Percentiles rank a stretch among this genome's conserved stretches.
Conservation (phyloP, 2,888 invertebrate genomes). For the Cephus rjabovi region DNA sequence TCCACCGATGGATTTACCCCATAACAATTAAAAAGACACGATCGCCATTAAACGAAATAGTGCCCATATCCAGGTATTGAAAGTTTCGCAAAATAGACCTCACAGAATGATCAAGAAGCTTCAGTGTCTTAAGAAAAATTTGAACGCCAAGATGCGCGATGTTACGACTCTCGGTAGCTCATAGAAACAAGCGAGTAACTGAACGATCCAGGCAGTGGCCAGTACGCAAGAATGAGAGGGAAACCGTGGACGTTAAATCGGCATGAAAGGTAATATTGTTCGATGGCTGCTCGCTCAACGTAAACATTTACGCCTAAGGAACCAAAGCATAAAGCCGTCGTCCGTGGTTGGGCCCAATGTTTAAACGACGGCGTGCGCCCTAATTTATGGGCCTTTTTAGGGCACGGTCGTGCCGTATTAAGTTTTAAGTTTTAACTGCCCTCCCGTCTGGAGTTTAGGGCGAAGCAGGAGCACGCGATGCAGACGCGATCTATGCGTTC, state of each 20-base stretch:
- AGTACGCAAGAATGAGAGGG: background rate
- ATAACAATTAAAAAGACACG: background rate
- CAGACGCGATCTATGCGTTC: background rate
- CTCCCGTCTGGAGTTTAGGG: slow-evolving; percentile 13
- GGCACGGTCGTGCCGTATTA: slow-evolving; percentile 27
- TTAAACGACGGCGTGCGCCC: slow-evolving; percentile 30
- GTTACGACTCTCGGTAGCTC: background rate
- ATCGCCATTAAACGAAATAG: background rate
- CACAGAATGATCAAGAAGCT: background rate
- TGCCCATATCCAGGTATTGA: too few species aligned
- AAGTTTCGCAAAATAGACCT: background rate
- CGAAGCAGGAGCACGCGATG: background rate
- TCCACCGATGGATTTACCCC: too few species aligned
- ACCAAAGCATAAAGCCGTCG: slow-evolving; percentile 33
- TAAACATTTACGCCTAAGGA: slow-evolving; percentile 37
- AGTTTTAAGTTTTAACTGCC: slow-evolving; percentile 25
- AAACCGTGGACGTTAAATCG: slow-evolving; percentile 11
- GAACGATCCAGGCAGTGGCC: background rate
- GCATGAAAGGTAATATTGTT: slow-evolving; percentile 37
- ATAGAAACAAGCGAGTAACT: background rate
- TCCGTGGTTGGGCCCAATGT: slow-evolving; percentile 18
- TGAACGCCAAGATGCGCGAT: background rate
- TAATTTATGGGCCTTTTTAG: slow-evolving; percentile 39
- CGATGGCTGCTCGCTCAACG: slow-evolving; percentile 29
- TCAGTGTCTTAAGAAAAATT: background rate